phyloP scores from a whole-genome alignment of 2,888 invertebrate species.

The Metacarcinus magister region DNA sequence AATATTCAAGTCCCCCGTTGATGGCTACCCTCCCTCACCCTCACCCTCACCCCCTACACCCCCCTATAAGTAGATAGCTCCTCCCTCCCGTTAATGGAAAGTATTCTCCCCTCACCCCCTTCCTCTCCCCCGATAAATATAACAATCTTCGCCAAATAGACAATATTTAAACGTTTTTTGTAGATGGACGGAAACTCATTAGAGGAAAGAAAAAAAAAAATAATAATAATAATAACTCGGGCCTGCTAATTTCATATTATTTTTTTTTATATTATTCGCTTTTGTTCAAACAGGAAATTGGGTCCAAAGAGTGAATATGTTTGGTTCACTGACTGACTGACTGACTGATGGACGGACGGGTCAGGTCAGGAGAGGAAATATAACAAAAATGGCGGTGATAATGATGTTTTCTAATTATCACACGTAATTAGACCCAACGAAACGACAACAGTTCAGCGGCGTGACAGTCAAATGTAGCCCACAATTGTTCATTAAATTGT shows the following conservation, averaged over 20 bases:
- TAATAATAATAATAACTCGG: neutral
- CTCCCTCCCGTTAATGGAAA: neutral
- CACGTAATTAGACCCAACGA: neutral
- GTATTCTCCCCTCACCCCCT: neutral
- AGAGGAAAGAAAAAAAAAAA: neutral
- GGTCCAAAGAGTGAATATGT: neutral
- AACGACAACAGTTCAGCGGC: neutral
- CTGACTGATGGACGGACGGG: neutral
- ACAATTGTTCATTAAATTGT: neutral
- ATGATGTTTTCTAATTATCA: slow-evolving; percentile 41
- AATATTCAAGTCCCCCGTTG: neutral
- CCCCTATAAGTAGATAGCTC: neutral
- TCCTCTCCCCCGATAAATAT: neutral
- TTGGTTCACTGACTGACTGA: neutral
- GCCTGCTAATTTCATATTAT: slow-evolving; percentile 13
- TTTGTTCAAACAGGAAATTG: neutral
- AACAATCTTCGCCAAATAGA: slow-evolving; percentile 36
- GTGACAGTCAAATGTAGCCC: neutral
- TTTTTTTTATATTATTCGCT: neutral
- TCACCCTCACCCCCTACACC: neutral
- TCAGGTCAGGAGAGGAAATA: neutral
- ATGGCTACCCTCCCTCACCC: neutral
- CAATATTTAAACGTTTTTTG: neutral
- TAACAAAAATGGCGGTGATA: neutral
- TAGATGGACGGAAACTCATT: neutral